These are phyloP conservation scores for Entomyzon cyanotis DNA, from an alignment of 2,113 vertebrate species.

Conservation along the genomic window DNA sequence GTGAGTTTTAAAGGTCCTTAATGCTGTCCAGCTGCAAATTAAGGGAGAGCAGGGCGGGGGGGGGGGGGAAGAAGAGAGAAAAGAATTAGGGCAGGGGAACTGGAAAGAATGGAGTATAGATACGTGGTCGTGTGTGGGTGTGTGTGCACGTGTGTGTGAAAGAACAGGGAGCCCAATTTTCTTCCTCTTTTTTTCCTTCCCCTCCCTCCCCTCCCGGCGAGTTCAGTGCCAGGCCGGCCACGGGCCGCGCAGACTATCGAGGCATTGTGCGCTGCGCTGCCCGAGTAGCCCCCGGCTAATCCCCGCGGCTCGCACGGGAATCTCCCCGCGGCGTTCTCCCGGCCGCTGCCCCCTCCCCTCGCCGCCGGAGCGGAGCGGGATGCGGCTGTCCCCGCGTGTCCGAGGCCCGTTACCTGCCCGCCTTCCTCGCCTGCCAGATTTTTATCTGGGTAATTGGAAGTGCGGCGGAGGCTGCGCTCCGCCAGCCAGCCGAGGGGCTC, in stretches of 20 bases:
- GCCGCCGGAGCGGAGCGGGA: neutral
- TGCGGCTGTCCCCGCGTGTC: constrained; percentile 52
- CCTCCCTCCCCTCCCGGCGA: neutral
- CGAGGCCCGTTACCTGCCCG: constrained; percentile 66
- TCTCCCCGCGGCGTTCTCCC: constrained; percentile 72
- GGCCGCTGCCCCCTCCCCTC: neutral
- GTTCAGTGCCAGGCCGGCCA: constrained; percentile 70
- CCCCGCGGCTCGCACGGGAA: constrained; percentile 72
- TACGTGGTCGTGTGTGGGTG: neutral
- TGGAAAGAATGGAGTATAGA: constrained; percentile 61
- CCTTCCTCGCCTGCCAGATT: constrained; percentile 59
- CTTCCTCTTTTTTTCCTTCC: neutral
- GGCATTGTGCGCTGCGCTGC: constrained; percentile 69
- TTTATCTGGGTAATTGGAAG: constrained; percentile 60
- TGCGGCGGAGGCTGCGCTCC: constrained; percentile 53
- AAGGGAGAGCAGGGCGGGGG: neutral
- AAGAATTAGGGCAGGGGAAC: constrained; percentile 45
- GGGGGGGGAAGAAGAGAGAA: neutral
- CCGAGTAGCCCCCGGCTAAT: constrained; percentile 74
- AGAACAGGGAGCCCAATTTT: constrained; percentile 59
- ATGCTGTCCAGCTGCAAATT: constrained; percentile 87
- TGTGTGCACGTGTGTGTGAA: constrained; percentile 32
- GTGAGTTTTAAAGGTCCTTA: constrained; percentile 81
- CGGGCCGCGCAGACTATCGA: constrained; percentile 65
- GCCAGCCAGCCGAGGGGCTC: constrained; percentile 36